Conservation (phyloP, 1,140 invertebrate species). For the Tribolium castaneum region DNA sequence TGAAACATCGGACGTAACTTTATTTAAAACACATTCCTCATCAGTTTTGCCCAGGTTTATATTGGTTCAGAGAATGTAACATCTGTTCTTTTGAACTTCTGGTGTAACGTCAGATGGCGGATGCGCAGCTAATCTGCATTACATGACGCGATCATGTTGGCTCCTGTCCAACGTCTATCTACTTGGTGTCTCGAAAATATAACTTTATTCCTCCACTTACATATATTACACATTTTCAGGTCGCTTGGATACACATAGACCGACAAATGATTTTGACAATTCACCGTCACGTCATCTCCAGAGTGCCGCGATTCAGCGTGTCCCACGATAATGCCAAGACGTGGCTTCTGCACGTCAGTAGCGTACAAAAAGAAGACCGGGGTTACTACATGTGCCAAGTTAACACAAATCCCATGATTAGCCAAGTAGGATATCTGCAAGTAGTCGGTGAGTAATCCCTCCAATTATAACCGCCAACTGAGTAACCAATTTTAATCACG, state of each 20-base stretch:
- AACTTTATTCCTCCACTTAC: conserved; percentile 37
- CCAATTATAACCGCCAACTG: background rate
- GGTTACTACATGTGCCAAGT: conserved; percentile 95
- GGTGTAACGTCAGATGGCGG: conserved; percentile 43
- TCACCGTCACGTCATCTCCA: conserved; percentile 89
- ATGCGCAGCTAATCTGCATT: conserved; percentile 50
- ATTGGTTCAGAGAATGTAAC: conserved; percentile 45
- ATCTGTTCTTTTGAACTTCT: conserved; percentile 48
- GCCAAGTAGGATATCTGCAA: conserved; percentile 92
- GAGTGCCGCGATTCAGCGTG: conserved; percentile 87
- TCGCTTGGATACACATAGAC: conserved; percentile 94
- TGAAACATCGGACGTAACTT: conserved; percentile 25
- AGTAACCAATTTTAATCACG: background rate
- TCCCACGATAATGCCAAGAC: conserved; percentile 92
- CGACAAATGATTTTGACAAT: conserved; percentile 94
- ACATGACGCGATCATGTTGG: conserved; percentile 47
- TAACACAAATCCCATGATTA: conserved; percentile 96
- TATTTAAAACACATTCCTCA: conserved; percentile 47
- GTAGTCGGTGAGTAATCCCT: conserved; percentile 85
- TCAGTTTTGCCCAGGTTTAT: conserved; percentile 47
- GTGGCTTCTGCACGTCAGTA: conserved; percentile 88
- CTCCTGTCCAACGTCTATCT: conserved; percentile 42
- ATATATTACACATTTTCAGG: conserved; percentile 69
- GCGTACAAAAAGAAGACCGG: conserved; percentile 88
- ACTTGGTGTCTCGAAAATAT: conserved; percentile 44